Conservation (phyloP, 2,888 invertebrate species). For the Agrotis puta region DNA sequence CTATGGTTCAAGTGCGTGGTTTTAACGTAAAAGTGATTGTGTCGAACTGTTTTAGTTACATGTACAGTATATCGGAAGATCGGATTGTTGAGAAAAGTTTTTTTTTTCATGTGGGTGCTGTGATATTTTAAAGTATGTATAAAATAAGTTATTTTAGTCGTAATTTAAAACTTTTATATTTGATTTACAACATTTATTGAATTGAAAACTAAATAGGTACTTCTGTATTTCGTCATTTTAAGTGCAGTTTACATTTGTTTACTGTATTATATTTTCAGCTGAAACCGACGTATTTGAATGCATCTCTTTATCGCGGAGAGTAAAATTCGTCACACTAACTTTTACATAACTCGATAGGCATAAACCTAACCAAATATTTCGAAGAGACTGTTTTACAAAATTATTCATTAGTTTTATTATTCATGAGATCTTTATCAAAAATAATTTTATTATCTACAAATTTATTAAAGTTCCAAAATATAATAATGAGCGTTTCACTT, state of each 20-base stretch:
- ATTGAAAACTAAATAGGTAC: not conserved
- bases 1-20: constrained; percentile 41
- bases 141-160: constrained; percentile 6
- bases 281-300: not conserved
- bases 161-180: not conserved
- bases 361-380: not conserved
- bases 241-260: not conserved
- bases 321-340: constrained; percentile 17
- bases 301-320: not conserved
- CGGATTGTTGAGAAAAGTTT: constrained; percentile 36
- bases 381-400: not conserved
- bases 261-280: not conserved
- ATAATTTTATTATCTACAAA: not conserved
- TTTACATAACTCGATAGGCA: constrained; percentile 2
- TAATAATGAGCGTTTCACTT: constrained; percentile 3
- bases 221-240: not conserved
- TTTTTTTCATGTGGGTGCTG: constrained; percentile 42
- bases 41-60: constrained; percentile 35
- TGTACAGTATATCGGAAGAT: constrained; percentile 1
- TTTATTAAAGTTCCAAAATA: constrained; percentile 14
- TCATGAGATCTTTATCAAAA: not conserved
- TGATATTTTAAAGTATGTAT: constrained; percentile 51
- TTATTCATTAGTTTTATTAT: not conserved
- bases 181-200: not conserved
- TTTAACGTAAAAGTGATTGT: constrained; percentile 48